Conservation (phyloP, 2,797 vertebrate species). For the Phoebastria nigripes region DNA sequence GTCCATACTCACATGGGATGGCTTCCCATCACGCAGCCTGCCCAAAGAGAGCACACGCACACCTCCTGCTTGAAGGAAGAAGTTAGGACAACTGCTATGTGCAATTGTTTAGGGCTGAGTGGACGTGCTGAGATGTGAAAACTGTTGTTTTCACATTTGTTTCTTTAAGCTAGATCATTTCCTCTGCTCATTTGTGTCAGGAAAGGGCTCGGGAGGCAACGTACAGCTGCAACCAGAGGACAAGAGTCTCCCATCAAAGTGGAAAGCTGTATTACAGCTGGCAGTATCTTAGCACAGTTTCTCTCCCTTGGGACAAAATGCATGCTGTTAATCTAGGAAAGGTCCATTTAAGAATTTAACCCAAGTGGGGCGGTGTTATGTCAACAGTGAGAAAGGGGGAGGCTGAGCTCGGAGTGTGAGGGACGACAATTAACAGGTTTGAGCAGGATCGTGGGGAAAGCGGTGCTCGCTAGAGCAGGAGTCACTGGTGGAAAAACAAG, state of each 20-base stretch:
- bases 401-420: neutral
- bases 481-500: conserved; percentile 30
- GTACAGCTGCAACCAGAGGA: conserved; percentile 39
- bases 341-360: conserved; percentile 61
- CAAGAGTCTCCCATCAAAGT: conserved; percentile 52
- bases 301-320: conserved; percentile 61
- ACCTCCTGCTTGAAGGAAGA: neutral
- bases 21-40: neutral
- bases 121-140: neutral
- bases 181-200: conserved; percentile 50
- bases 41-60: neutral
- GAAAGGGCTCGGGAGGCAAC: neutral
- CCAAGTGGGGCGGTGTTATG: conserved; percentile 20
- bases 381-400: conserved; percentile 34
- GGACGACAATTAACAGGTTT: conserved; percentile 55
- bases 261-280: conserved; percentile 50
- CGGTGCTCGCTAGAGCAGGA: neutral
- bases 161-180: neutral
- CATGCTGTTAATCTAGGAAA: conserved; percentile 55
- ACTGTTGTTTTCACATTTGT: neutral
- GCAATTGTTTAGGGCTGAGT: neutral
- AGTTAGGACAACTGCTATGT: neutral
- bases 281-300: conserved; percentile 59
- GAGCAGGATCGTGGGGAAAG: conserved; percentile 36
- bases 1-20: fast-evolving